Conservation (phyloP, 2,888 invertebrate genomes). For the Smittia sp. region DNA sequence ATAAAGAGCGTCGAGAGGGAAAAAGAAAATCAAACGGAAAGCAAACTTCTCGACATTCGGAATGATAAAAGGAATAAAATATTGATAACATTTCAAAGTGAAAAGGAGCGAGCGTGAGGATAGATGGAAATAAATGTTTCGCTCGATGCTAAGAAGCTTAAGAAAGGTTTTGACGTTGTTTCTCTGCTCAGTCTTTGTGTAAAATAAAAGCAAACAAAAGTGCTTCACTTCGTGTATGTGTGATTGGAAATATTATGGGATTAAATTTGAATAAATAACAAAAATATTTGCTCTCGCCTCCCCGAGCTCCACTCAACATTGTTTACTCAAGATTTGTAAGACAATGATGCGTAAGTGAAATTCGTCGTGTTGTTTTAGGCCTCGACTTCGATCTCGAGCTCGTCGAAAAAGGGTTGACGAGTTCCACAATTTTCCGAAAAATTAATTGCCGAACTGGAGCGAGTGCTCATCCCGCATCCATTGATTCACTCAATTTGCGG, state of each 20-base stretch:
- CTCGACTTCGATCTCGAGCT: too few relatives aligned
- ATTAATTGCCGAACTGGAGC: too few relatives aligned
- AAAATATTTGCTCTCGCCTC: slow-evolving; percentile 5
- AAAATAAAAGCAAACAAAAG: neutral
- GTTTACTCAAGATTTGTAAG: too few relatives aligned
- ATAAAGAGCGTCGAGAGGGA: neutral
- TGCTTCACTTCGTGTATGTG: slow-evolving; percentile 18
- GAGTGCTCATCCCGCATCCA: too few relatives aligned
- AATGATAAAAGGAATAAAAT: slow-evolving; percentile 31
- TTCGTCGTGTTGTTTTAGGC: too few relatives aligned
- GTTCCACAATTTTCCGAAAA: too few relatives aligned
- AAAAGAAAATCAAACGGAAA: slow-evolving; percentile 18
- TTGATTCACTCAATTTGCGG: neutral
- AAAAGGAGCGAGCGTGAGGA: neutral
- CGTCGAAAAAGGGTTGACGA: too few relatives aligned
- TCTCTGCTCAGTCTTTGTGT: slow-evolving; percentile 1
- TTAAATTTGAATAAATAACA: slow-evolving; percentile 34
- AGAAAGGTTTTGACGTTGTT: slow-evolving; percentile 12
- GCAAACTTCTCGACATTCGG: neutral
- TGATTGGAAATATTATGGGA: slow-evolving; percentile 36
- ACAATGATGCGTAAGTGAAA: too few relatives aligned
- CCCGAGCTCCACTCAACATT: too few relatives aligned
- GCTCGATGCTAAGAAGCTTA: slow-evolving; percentile 29
- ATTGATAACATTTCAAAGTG: slow-evolving; percentile 28
- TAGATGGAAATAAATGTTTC: slow-evolving; percentile 6